Conservation (phyloP, 2,888 invertebrate species). For the Scrobipalpa atriplicella region DNA sequence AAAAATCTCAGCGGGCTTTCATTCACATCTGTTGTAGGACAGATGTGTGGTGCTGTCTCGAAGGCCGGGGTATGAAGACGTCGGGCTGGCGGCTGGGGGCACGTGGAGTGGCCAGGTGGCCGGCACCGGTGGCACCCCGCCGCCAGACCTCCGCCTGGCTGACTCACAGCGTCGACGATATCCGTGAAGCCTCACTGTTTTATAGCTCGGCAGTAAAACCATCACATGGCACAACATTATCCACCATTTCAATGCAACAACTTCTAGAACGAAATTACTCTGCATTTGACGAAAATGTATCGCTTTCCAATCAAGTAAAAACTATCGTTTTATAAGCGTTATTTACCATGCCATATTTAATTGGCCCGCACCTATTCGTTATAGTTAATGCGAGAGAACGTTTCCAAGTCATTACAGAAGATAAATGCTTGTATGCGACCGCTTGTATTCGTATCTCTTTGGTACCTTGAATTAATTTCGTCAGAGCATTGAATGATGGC, state of each 20-base stretch:
- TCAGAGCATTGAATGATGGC: slow-evolving; percentile 78
- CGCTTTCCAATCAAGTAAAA: slow-evolving; percentile 39
- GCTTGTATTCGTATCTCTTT: slow-evolving; percentile 55
- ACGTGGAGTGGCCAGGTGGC: slow-evolving; percentile 65
- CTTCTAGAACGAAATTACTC: neutral
- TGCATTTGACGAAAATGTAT: neutral
- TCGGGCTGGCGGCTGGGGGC: slow-evolving; percentile 45
- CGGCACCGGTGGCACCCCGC: slow-evolving; percentile 56
- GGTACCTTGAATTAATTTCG: slow-evolving; percentile 73
- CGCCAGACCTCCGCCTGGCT: slow-evolving; percentile 46
- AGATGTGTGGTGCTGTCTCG: slow-evolving; percentile 60
- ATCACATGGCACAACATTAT: neutral
- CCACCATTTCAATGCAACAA: neutral
- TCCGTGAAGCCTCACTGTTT: slow-evolving; percentile 48
- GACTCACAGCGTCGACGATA: slow-evolving; percentile 43
- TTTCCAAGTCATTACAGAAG: slow-evolving; percentile 74
- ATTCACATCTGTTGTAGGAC: slow-evolving; percentile 57
- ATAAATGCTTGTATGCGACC: slow-evolving; percentile 61
- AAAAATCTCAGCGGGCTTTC: slow-evolving; percentile 64
- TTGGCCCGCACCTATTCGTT: slow-evolving; percentile 69
- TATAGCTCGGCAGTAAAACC: slow-evolving; percentile 44
- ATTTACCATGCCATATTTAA: slow-evolving; percentile 73
- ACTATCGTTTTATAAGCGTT: slow-evolving; percentile 60
- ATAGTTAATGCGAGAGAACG: slow-evolving; percentile 65
- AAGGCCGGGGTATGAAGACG: slow-evolving; percentile 53